phyloP scores from a whole-genome alignment of 2,888 invertebrate genomes.

The Hemithea aestivaria region DNA sequence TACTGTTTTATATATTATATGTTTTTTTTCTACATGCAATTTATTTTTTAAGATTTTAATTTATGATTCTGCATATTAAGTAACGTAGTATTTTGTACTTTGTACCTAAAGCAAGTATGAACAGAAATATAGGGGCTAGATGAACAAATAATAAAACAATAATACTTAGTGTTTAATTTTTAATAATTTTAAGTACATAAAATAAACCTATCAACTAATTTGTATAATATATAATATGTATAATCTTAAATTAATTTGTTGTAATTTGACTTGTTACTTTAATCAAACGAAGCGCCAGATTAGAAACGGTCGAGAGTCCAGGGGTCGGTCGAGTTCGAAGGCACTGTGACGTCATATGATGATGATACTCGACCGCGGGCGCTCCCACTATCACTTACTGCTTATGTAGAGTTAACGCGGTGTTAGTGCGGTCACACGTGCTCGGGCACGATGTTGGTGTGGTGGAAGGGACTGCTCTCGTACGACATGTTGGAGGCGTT shows the following conservation, averaged over 20 bases:
- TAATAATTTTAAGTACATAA: slow-evolving; percentile 79
- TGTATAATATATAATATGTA: slow-evolving; percentile 79
- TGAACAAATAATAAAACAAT: slow-evolving; percentile 33
- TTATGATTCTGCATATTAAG: no score
- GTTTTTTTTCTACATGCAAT: no score
- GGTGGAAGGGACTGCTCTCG: slow-evolving; percentile 81
- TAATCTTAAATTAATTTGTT: slow-evolving; percentile 78
- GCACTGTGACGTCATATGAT: slow-evolving; percentile 60
- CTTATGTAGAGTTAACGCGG: slow-evolving; percentile 68
- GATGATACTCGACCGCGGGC: slow-evolving; percentile 64
- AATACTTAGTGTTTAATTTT: slow-evolving; percentile 66
- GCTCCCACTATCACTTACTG: slow-evolving; percentile 73
- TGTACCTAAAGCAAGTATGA: no score
- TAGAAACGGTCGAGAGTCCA: slow-evolving; percentile 55
- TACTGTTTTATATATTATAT: no score
- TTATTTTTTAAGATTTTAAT: no score
- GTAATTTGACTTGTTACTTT: slow-evolving; percentile 77
- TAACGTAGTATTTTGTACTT: no score
- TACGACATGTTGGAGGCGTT: slow-evolving; percentile 75
- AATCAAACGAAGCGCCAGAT: slow-evolving; percentile 67
- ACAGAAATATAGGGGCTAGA: background rate
- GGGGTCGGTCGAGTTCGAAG: slow-evolving; percentile 63
- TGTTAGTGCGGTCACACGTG: slow-evolving; percentile 77
- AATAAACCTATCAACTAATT: slow-evolving; percentile 78
- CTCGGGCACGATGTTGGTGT: slow-evolving; percentile 81